phyloP scores from a whole-genome alignment of 2,888 invertebrate species.

The Mythimna loreyi region DNA sequence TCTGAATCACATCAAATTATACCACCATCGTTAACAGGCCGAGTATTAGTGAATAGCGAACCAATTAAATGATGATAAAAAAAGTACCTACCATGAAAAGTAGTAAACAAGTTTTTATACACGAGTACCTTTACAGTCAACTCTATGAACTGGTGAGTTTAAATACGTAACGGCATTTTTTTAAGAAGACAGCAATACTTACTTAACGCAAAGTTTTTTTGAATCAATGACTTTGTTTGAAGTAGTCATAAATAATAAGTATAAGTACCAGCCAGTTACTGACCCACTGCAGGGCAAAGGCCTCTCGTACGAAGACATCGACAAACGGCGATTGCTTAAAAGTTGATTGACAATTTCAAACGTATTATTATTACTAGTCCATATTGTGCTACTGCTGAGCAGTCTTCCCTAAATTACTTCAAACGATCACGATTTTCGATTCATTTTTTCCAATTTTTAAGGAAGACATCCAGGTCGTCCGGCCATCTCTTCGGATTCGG shows the following conservation, averaged over 20 bases:
- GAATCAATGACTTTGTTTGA: background rate
- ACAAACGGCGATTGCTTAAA: background rate
- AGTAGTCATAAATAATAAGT: background rate
- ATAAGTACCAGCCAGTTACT: background rate
- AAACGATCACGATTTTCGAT: no score
- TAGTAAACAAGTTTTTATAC: constrained; percentile 70
- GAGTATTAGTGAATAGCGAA: constrained; percentile 23
- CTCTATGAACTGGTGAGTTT: constrained; percentile 44
- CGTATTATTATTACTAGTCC: background rate
- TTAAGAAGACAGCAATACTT: constrained; percentile 9
- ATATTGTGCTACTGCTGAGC: no score
- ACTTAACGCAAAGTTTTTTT: background rate
- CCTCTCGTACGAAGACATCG: background rate
- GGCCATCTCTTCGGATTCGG: no score
- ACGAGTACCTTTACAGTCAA: constrained; percentile 45
- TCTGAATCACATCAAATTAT: constrained; percentile 12
- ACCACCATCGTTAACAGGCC: constrained; percentile 6
- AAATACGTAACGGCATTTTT: constrained; percentile 47
- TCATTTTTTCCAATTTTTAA: no score
- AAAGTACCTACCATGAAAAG: constrained; percentile 8
- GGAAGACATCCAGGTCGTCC: no score
- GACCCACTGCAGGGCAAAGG: background rate
- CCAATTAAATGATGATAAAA: constrained; percentile 9
- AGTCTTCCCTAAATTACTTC: no score
- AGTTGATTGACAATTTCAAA: background rate